These are phyloP conservation scores for Ypsolopha sequella DNA, from an alignment of 2,888 invertebrate species.

Conservation along the genomic window DNA sequence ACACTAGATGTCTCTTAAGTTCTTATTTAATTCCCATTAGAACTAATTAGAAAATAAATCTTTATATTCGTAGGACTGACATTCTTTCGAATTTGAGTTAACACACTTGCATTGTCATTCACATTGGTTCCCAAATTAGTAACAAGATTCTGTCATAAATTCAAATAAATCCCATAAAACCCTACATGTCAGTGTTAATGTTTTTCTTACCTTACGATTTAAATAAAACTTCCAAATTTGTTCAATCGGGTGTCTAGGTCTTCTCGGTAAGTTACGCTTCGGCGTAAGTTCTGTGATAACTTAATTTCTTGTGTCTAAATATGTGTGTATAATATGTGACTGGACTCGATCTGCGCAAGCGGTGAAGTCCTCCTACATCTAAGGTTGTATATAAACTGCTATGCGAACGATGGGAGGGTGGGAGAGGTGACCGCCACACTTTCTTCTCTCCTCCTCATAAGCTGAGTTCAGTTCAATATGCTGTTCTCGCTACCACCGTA, in stretches of 20 bases:
- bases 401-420: slow-evolving; percentile 16
- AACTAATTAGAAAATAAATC: too few species aligned
- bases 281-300: slow-evolving; percentile 16
- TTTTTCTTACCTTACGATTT: slow-evolving; percentile 11
- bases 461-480: slow-evolving; percentile 44
- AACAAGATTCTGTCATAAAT: slow-evolving; percentile 1
- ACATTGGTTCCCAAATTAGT: too few species aligned
- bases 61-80: too few species aligned
- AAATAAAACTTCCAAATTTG: slow-evolving; percentile 5
- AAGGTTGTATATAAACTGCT: background rate
- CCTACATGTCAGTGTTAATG: slow-evolving; percentile 24
- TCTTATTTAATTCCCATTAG: too few species aligned
- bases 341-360: background rate
- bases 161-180: slow-evolving; percentile 7
- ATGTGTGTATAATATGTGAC: background rate
- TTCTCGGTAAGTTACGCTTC: slow-evolving; percentile 43
- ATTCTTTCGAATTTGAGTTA: too few species aligned
- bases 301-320: background rate
- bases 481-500: slow-evolving; percentile 53
- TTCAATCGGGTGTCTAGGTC: slow-evolving; percentile 41
- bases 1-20: too few species aligned
- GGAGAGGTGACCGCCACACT: slow-evolving; percentile 33
- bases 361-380: slow-evolving; percentile 20
- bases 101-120: too few species aligned
- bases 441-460: slow-evolving; percentile 21